A percentile compares a stretch with the other conserved stretches of the same genome.
Evolutionary conservation across 2,888 invertebrate species (phyloP).

Genomic region (Brenthis hecate): DNA sequence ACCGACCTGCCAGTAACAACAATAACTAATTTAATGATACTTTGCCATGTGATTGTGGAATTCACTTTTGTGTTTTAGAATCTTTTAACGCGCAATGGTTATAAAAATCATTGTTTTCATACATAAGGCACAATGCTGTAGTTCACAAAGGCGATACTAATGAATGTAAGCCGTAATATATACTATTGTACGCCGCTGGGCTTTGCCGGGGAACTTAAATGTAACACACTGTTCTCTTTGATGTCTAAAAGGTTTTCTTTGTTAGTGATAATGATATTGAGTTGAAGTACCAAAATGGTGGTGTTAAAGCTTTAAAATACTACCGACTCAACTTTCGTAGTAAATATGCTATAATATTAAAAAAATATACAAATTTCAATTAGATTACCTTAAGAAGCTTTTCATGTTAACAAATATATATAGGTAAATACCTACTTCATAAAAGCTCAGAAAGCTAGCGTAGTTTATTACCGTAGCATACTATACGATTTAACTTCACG

Average conservation of each 20-base stretch:
- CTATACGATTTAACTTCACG: constrained; percentile 7
- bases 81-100: constrained; percentile 23
- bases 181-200: constrained; percentile 16
- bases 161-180: constrained; percentile 27
- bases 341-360: neutral
- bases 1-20: neutral
- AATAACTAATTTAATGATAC: constrained; percentile 12
- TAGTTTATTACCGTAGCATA: constrained; percentile 13
- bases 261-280: constrained; percentile 17
- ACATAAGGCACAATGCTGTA: constrained; percentile 28
- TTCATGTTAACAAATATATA: neutral
- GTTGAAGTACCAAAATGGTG: neutral
- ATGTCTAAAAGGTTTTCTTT: constrained; percentile 20
- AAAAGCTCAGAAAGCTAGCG: neutral
- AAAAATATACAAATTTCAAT: constrained; percentile 1
- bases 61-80: constrained; percentile 13
- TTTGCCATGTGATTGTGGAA: constrained; percentile 1
- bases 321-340: neutral
- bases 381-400: neutral
- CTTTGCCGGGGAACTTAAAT: constrained; percentile 21
- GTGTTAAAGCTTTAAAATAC: neutral
- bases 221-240: constrained; percentile 13
- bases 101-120: constrained; percentile 30
- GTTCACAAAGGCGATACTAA: constrained; percentile 33
- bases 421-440: neutral